These are phyloP conservation scores for Odobenus rosmarus DNA, from an alignment of 2,113 vertebrate genomes.

Conservation along the genomic window DNA sequence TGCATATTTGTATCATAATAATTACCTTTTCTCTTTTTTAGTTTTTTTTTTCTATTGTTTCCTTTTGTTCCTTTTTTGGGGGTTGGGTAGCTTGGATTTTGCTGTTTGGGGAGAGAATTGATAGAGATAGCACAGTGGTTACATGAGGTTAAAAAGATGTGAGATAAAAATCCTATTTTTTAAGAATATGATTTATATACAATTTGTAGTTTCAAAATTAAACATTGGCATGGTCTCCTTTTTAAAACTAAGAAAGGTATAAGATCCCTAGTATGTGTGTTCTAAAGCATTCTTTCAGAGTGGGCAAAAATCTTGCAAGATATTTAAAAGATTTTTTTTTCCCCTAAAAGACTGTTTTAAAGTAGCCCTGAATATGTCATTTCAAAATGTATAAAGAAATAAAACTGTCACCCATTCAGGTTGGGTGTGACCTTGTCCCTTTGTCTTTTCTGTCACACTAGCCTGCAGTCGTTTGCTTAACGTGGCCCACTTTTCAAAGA, in stretches of 20 bases:
- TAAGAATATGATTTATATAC: not conserved
- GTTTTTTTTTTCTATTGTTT: not conserved
- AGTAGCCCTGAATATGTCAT: slow-evolving; percentile 28
- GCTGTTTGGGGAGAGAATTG: not conserved
- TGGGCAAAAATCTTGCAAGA: not conserved
- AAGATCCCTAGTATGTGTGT: not conserved
- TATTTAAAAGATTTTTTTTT: not conserved
- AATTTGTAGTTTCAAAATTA: not conserved
- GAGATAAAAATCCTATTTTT: not conserved
- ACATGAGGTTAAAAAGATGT: not conserved
- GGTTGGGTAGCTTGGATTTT: not conserved
- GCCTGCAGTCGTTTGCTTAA: not conserved
- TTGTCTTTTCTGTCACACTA: slow-evolving; percentile 11
- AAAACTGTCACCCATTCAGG: not conserved
- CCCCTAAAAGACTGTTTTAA: not conserved
- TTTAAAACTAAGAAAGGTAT: not conserved
- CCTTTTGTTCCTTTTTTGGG: not conserved
- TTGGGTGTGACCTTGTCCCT: slow-evolving; percentile 40
- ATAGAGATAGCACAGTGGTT: not conserved
- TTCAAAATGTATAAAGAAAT: slow-evolving; percentile 23
- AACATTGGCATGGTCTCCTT: not conserved
- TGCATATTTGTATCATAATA: slow-evolving; percentile 18
- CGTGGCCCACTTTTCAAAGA: not conserved
- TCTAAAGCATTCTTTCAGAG: not conserved
- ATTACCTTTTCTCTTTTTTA: not conserved